A percentile compares a stretch with the other conserved stretches of the same genome.
These are phyloP conservation scores for Apotomis turbidana DNA, from an alignment of 2,888 invertebrate species.

Conservation along the genomic window DNA sequence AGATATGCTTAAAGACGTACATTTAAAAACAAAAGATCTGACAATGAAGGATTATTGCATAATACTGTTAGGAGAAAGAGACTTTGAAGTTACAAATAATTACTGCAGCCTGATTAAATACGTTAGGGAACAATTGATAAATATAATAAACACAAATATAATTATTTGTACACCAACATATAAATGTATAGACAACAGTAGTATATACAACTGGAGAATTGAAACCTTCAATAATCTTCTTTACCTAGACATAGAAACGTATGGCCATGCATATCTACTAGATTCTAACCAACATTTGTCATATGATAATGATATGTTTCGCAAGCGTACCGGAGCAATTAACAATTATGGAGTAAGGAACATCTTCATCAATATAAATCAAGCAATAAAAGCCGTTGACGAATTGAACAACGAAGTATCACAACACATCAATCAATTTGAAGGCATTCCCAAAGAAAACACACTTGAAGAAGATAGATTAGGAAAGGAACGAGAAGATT, in stretches of 20 bases:
- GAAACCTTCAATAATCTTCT: conserved; percentile 4
- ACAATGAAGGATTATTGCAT: conserved; percentile 8
- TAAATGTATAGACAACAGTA: not conserved
- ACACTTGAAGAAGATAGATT: not conserved
- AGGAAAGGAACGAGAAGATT: no score
- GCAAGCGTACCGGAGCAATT: not conserved
- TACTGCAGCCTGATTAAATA: not conserved
- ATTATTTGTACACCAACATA: conserved; percentile 15
- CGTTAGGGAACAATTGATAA: not conserved
- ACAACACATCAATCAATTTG: not conserved
- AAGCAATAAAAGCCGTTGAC: not conserved
- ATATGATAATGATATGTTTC: conserved; percentile 13
- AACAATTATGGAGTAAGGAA: conserved; percentile 1
- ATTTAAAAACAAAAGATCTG: conserved; percentile 4
- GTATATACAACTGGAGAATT: conserved; percentile 8
- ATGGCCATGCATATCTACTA: conserved; percentile 5
- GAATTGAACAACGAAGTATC: not conserved
- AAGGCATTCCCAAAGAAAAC: not conserved
- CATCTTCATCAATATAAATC: not conserved
- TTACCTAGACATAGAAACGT: conserved; percentile 3
- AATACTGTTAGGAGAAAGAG: conserved; percentile 6
- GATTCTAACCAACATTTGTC: conserved; percentile 1
- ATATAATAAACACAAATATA: not conserved
- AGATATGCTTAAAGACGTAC: no score
- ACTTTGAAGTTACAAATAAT: conserved; percentile 9